Evolutionary conservation across 2,888 invertebrate genomes (phyloP), one percentile per base, ranked within the genome.

Genomic region (Aleiodes testaceus): DNA sequence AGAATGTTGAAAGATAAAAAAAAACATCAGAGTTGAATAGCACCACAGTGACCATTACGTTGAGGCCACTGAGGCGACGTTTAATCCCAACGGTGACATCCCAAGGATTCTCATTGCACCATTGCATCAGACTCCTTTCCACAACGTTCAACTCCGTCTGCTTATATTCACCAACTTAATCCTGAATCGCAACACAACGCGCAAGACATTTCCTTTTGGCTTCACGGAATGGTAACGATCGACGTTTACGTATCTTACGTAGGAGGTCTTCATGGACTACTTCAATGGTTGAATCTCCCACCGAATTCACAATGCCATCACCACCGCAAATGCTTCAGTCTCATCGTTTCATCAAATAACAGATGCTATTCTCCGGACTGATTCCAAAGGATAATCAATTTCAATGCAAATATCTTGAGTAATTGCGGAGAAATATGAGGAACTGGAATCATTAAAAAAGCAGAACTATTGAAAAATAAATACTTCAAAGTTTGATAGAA

Each of bases 11-110:
- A 1, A 7, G 3, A 16, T 7, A n/a, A 14, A 9, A 49, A 49
- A 49, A 14, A 49, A 22, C 26, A 20, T 22, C 3, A 7, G 22
- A 53, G 18, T 20, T 20, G 18, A n/a, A 64, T 63, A 63, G 63
- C 65, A 65, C 22, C 50, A 49, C 55, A 59, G 66, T 71, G 71
- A 71, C 71, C 66, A 49, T 71, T 55, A 52, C 61, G 59, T n/a
- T 7, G 65, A 65, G 65, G 20, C 53, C 36, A 66, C 49, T 26
- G 67, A 66, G 71, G 64, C 69, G 64, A 71, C 66, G 36, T 45
- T 71, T 71, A 71, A 71, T 71, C 71, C 66, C 67, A 67, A 12
- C 30, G 66, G 67, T 61, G 45, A 63, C 63, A 18, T 71, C 22
- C 22, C 52, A 52, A 67, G 61, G 70, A 59, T 66, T 70, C 65